Conservation (phyloP, 1,140 invertebrate genomes). For the Temnothorax curvispinosus region DNA sequence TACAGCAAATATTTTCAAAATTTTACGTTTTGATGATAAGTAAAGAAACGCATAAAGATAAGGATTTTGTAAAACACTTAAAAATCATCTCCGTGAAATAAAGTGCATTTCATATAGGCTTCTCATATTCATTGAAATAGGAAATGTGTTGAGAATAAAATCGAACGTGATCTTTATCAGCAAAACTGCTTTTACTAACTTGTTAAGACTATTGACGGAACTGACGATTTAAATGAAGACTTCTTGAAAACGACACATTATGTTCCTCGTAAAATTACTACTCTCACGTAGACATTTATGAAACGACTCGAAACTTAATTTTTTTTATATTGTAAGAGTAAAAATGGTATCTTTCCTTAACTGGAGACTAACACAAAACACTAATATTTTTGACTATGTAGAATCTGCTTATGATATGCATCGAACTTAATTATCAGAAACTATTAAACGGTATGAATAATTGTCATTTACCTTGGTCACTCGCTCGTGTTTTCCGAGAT, state of each 20-base stretch:
- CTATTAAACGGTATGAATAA: not conserved
- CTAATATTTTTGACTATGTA: not conserved
- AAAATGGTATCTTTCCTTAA: not conserved
- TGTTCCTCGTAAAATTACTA: not conserved
- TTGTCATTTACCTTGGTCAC: not conserved
- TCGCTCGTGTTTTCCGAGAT: not conserved
- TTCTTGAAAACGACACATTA: not conserved
- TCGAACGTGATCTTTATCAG: not conserved
- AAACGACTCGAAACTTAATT: not conserved
- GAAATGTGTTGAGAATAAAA: not conserved
- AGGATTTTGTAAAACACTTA: not conserved
- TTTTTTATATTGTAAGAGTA: not conserved
- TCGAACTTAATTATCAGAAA: slow-evolving; percentile 29
- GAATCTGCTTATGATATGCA: not conserved
- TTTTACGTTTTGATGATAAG: not conserved
- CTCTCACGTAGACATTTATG: not conserved
- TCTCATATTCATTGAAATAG: not conserved
- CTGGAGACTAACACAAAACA: too few relatives aligned
- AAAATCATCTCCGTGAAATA: not conserved
- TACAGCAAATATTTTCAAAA: not conserved
- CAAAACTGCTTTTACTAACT: slow-evolving; percentile 9
- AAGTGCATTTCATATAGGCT: not conserved
- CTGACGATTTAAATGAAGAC: not conserved
- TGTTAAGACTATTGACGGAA: not conserved
- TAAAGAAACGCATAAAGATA: not conserved